phyloP scores from a whole-genome alignment of 2,888 invertebrate species.

The Diaphora mendica region DNA sequence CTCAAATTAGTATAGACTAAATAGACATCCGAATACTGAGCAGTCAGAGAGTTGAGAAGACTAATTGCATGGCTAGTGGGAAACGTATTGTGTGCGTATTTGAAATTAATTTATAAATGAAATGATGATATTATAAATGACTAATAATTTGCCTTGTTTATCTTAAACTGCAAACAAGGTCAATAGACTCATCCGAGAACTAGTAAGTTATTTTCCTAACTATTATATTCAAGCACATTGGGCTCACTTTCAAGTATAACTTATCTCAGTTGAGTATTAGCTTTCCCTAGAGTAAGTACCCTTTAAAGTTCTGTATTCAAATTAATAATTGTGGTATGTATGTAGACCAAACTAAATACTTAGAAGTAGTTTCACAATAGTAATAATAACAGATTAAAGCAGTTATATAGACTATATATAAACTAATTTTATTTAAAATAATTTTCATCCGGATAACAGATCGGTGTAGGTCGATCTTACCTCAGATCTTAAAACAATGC shows the following conservation, averaged over 20 bases:
- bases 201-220: background rate
- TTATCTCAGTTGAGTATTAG: background rate
- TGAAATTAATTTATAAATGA: no score
- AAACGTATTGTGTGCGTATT: no score
- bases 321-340: background rate
- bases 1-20: no score
- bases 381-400: background rate
- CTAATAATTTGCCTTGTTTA: no score
- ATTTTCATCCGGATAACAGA: no score
- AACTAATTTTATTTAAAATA: background rate
- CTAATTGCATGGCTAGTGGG: no score
- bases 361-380: background rate
- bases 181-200: background rate
- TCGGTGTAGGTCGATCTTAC: no score
- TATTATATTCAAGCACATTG: background rate
- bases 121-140: no score
- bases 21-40: no score
- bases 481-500: no score
- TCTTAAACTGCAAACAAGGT: background rate
- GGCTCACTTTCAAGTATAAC: background rate
- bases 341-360: background rate
- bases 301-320: background rate
- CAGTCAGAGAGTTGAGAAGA: no score
- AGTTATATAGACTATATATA: background rate
- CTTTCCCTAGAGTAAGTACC: background rate